Base-by-base conservation (phyloP, 2,113 vertebrate genomes). In the Myanophis thanlyinensis region DNA sequence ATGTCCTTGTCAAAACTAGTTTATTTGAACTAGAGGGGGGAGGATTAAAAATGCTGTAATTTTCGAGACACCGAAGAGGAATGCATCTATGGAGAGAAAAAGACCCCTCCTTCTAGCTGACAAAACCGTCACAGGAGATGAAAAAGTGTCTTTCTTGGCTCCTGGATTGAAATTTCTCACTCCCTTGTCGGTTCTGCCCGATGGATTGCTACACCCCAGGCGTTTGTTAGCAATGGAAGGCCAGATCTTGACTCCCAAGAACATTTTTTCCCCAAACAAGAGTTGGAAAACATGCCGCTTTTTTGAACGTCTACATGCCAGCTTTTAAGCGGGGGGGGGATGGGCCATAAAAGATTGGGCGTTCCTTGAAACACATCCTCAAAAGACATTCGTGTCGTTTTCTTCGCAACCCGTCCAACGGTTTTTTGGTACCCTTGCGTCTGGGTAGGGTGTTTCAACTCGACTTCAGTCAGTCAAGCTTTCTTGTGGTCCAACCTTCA, bases 1-100 rank as follows among this genome's bases (percentile, higher is more conserved):
- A 91, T 73, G 5, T 56, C 48, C 85, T 54, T 2, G 23, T 91
- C 93, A 93, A 93, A 95, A 90, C 89, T 91, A 53, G 62, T 91
- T 95, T 73, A 40, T 94, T 95, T 93, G 15, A 93, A 0, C 4
- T 5, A 1, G 84, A 52, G 20, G 92, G 46, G 3, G 27, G 73
- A 62, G 90, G 95, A 48, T 48, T n/a, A 30, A 30, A 30, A 25
- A 87, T 27, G 49, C 92, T 95, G 3, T 56, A 4, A 4, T 48
- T n/a, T 89, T 18, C 23, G 30, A 30, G 7, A 13, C 30, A 73
- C 87, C 62, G 59, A 67, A n/a, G 30, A 73, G 47, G 52, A 13
- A 4, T 8, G 25, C 23, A 30, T 23, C 40, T 8, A 59, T 4
- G 12, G 5, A 46, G 30, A 56, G 85, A 87, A 22, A 59, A 84